Evolutionary conservation across 2,888 invertebrate genomes (phyloP), one percentile per base, ranked within the genome.

Genomic region (Eupithecia subumbrata): DNA sequence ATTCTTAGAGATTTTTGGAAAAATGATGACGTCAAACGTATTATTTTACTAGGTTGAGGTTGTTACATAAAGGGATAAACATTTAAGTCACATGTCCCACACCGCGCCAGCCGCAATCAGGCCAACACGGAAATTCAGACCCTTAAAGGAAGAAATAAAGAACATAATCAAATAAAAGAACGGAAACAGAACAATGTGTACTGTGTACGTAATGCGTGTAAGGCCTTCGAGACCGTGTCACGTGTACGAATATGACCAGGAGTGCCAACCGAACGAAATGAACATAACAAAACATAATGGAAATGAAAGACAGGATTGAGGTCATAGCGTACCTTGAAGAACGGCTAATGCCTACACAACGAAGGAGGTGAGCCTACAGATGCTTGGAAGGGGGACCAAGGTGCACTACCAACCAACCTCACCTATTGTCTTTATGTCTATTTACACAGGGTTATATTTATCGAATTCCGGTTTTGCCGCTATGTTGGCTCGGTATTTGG

Each of bases 181-280:
- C 81, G 82, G 83, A 80, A 79, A 82, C 80, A 85, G 82, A 84
- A 80, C 82, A 86, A 84, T 88, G 91, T 92, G 92, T 93, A 84
- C 73, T 88, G 93, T 93, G 93, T 92, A 81, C 83, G 80, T 83
- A 85, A 89, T 90, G 90, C 89, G 90, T 93, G 93, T 94, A 87
- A 85, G 85, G 86, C 86, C 84, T 75, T 71, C 78, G 30, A 40
- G 87, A 86, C 89, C 90, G 92, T 92, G 93, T 93, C 87, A 82
- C 88, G 91, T 91, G 93, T 90, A 92, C 87, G 89, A 91, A 93
- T 92, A 93, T 92, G 94, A 94, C 92, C 87, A 82, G 87, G 86
- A 90, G 91, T 93, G 92, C 91, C 75, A 89, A 85, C 86, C 82
- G 88, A 85, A 84, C 82, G 84, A 84, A 85, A 78, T 84, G 82